Evolutionary conservation across 2,888 invertebrate species (phyloP), one percentile per base, ranked within the genome.

Genomic region (Nycteola revayana): DNA sequence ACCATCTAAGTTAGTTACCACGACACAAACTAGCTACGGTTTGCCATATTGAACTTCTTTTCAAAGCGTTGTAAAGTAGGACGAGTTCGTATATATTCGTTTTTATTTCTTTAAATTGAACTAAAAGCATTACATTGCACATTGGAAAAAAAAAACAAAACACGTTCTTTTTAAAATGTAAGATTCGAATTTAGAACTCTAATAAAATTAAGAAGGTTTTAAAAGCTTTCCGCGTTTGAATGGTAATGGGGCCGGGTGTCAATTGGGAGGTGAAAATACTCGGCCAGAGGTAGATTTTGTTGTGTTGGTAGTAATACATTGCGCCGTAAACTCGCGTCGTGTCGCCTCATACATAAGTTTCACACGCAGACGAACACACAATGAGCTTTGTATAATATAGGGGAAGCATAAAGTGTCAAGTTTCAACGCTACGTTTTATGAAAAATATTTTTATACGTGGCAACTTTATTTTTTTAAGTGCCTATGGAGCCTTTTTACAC

Each of bases 181-280:
- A 14, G 14, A 14, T 14, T 14, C 5, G 5, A 14, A 14, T 14
- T 14, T 14, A 3, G 14, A 14, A 14, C 5, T 14, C 14, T 52
- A 66, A 66, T 69, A 66, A 66, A 67, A 67, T 73, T 68, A 61
- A 45, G 50, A 60, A 66, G 66, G 54, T 63, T 68, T 68, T 49
- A 66, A 63, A 69, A 67, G 66, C 60, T 61, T 68, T 75, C 66
- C 48, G 55, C 50, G 51, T 44, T 45, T 54, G 62, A 61, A 68
- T 65, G 61, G 60, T 70, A 71, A 65, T 65, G 55, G 58, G 53
- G 37, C 10, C 28, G 37, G 45, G 33, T 26, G 40, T 25, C 38
- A 42, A 37, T 37, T 40, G 35, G 33, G 40, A 44, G 42, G 46
- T 53, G 57, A 45, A 58, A 50, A 48, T 54, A 51, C 49, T 53